Percentiles rank a stretch among this genome's conserved stretches.
These are phyloP conservation scores for Microplitis deprimator DNA, from an alignment of 2,888 invertebrate genomes.

Conservation along the genomic window DNA sequence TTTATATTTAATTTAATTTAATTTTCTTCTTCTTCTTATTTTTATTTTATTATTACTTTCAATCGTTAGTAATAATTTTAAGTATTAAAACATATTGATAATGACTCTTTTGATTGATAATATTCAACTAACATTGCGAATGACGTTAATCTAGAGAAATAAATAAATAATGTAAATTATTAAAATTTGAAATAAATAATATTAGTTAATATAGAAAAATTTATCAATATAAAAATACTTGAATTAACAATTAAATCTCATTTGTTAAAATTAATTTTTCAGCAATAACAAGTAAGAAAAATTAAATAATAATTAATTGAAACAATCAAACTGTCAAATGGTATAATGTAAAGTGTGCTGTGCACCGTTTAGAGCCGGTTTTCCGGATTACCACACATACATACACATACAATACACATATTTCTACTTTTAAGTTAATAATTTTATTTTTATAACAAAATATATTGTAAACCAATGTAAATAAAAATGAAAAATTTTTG, in stretches of 20 bases:
- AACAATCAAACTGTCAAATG: not conserved
- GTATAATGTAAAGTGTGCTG: not conserved
- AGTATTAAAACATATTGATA: no score
- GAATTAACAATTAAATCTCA: no score
- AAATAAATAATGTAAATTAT: no score
- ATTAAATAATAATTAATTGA: not conserved
- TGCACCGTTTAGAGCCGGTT: not conserved
- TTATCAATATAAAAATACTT: no score
- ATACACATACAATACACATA: not conserved
- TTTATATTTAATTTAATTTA: constrained; percentile 20
- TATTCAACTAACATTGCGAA: no score
- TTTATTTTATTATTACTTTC: constrained; percentile 23
- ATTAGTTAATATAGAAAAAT: no score
- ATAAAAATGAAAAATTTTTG: not conserved
- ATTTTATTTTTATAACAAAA: no score
- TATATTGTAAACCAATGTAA: not conserved
- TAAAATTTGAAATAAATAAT: no score
- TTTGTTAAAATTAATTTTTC: not conserved
- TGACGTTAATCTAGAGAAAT: no score
- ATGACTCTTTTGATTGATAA: no score
- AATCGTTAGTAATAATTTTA: constrained; percentile 4
- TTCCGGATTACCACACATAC: not conserved
- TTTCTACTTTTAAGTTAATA: not conserved
- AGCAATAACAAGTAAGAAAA: not conserved
- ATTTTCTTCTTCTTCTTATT: not conserved